Evolutionary conservation across 2,797 vertebrate genomes (phyloP), one percentile per base, ranked within the genome.

Genomic region (Cetoscarus ocellatus): DNA sequence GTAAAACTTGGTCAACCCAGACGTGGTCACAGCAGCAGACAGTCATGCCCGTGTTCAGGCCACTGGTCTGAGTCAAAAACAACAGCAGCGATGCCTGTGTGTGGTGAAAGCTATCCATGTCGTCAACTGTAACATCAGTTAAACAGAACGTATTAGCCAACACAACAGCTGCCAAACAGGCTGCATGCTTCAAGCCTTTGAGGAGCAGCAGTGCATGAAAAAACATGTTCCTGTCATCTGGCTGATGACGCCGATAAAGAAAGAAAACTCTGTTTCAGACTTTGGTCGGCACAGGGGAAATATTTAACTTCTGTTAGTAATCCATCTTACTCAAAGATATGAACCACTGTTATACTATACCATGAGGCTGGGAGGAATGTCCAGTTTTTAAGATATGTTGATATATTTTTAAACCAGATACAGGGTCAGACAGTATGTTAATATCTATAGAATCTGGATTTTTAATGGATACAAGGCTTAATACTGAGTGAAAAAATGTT

Each of bases 81-180:
- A 86, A 83, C 91, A 92, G 86, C 89, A 85, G 89, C 15, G 58
- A 59, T 51, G 88, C 85, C 83, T 79, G 70, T 65, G 69, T 75
- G 60, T 68, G 76, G 63, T 71, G 80, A 77, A 83, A 69, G 54
- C 63, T 59, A 75, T 86, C 82, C 59, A 69, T 63, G 69, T 72
- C 74, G 10, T 27, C 1, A 9, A 80, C 85, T 77, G 79, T 45
- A 78, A 69, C 75, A 83, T 72, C 57, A 64, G 71, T 43, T 58
- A 17, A 69, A 73, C 61, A 66, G 65, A 61, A 17, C 58, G 15
- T 17, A 67, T 38, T 66, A 68, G 75, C 44, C 57, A 66, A 56
- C 64, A 67, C 65, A 75, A 73, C 83, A 87, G 88, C 80, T 34
- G 73, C 40, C 71, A 35, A 64, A 75, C 77, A 61, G 40, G 67